These are phyloP conservation scores for Marmota monax DNA, from an alignment of 2,113 vertebrate genomes.

Conservation along the genomic window DNA sequence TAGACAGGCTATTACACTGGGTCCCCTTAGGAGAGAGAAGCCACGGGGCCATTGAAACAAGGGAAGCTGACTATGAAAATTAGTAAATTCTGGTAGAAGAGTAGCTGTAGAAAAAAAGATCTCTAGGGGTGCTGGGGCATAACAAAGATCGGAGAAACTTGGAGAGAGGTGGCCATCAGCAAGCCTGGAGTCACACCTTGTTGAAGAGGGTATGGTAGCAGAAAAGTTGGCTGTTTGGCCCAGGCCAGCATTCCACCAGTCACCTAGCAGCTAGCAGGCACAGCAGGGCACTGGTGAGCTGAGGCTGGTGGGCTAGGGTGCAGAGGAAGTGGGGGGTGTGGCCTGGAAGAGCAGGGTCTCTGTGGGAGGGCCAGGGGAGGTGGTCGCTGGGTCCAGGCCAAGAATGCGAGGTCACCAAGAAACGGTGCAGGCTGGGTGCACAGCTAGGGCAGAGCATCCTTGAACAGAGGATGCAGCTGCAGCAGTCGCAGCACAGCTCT, in stretches of 20 bases:
- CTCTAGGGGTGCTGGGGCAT: fast-evolving
- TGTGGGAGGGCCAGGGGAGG: background rate
- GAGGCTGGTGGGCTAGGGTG: no score
- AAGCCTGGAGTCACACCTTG: background rate
- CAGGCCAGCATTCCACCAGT: background rate
- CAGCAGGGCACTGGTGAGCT: fast-evolving
- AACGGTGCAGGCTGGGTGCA: background rate
- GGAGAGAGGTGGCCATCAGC: background rate
- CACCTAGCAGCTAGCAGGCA: fast-evolving
- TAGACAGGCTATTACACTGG: background rate
- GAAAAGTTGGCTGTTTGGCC: background rate
- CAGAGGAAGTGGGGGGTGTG: background rate
- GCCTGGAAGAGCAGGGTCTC: background rate
- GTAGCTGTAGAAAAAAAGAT: background rate
- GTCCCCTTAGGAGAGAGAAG: background rate
- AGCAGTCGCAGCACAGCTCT: no score
- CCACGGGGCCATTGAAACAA: background rate
- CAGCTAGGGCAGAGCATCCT: background rate
- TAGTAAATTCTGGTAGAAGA: background rate
- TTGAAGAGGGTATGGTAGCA: background rate
- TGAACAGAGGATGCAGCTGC: background rate
- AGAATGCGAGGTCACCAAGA: background rate
- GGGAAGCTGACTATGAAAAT: background rate
- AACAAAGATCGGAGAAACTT: background rate
- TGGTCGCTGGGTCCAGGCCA: no score